Conservation (phyloP, 92 coral and sea anemone genomes). For the Phenganax subtilis region DNA sequence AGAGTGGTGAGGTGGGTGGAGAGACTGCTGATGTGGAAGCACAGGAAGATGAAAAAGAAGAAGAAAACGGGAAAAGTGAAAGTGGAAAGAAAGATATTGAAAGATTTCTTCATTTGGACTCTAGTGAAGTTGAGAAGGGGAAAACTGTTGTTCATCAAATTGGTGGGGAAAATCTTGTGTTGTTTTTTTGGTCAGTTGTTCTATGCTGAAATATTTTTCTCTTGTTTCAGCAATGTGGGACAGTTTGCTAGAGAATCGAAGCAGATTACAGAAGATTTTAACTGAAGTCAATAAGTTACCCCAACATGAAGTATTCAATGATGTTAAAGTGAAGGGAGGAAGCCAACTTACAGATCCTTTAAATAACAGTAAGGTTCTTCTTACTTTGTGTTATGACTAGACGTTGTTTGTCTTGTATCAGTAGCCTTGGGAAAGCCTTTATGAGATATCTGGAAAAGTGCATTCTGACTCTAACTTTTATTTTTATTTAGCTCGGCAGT, state of each 20-base stretch:
- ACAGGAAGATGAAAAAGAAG: constrained; percentile 29
- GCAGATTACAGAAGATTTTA: constrained; percentile 77
- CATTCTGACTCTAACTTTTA: not conserved
- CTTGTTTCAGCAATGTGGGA: constrained; percentile 77
- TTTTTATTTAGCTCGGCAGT: constrained; percentile 50
- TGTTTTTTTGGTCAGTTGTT: too few relatives aligned
- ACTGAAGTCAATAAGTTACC: constrained; percentile 74
- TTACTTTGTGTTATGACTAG: not conserved
- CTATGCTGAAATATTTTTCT: not conserved
- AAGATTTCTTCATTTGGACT: constrained; percentile 16
- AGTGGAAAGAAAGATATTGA: constrained; percentile 49
- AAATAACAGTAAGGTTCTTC: constrained; percentile 50
- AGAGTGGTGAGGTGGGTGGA: constrained; percentile 25
- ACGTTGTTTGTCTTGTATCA: too few relatives aligned
- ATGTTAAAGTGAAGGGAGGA: constrained; percentile 53
- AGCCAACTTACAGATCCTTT: constrained; percentile 52
- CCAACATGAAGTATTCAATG: constrained; percentile 51
- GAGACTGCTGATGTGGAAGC: constrained; percentile 42
- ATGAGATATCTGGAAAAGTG: too few relatives aligned
- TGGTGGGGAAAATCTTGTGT: constrained; percentile 46
- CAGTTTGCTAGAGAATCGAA: constrained; percentile 85
- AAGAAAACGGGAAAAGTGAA: constrained; percentile 46
- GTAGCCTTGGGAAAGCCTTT: not conserved
- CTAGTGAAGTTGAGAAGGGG: constrained; percentile 77
- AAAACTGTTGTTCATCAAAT: constrained; percentile 76